phyloP scores from a whole-genome alignment of 2,888 invertebrate species.

The Tortricodes alternella region DNA sequence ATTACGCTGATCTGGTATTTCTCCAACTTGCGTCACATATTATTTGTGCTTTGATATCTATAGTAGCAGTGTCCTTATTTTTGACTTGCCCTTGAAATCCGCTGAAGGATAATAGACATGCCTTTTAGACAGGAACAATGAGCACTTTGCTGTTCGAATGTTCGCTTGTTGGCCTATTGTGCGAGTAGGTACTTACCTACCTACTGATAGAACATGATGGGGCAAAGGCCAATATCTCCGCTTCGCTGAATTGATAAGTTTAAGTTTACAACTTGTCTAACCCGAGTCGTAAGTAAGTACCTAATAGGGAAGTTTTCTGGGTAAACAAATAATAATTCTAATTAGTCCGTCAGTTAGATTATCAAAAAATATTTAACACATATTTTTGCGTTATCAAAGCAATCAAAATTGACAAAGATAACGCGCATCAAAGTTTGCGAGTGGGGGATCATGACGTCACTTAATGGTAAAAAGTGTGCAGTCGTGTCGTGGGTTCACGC shows the following conservation, averaged over 20 bases:
- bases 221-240: slow-evolving; percentile 10
- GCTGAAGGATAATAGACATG: background rate
- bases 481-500: too few relatives aligned
- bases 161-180: background rate
- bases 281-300: slow-evolving; percentile 7
- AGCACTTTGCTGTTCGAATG: background rate
- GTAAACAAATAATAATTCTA: too few relatives aligned
- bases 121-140: background rate
- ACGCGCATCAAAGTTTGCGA: too few relatives aligned
- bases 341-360: too few relatives aligned
- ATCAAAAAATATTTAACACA: too few relatives aligned
- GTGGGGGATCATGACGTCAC: too few relatives aligned
- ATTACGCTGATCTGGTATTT: slow-evolving; percentile 15
- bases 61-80: background rate
- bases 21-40: background rate
- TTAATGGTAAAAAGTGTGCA: too few relatives aligned
- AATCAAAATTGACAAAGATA: too few relatives aligned
- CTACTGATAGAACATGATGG: too few relatives aligned
- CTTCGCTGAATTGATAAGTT: slow-evolving; percentile 20
- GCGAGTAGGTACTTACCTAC: background rate
- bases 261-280: slow-evolving; percentile 17
- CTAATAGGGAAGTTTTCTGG: too few relatives aligned
- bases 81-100: background rate
- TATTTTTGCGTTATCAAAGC: too few relatives aligned
- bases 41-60: background rate